Base-by-base conservation (phyloP, 2,113 vertebrate genomes). In the Pampusana beccarii region DNA sequence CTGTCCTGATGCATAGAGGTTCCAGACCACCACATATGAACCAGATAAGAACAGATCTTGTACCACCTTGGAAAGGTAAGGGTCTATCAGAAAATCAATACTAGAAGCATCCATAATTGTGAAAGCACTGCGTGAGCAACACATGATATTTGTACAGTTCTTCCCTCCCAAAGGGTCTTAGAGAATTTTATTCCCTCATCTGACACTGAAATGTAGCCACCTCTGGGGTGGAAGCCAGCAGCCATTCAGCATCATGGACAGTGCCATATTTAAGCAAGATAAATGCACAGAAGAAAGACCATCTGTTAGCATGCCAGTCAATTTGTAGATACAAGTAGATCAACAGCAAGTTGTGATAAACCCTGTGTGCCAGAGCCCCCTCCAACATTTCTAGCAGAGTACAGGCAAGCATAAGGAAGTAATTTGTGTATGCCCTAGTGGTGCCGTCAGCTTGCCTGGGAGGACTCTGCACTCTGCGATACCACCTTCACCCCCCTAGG, bases 161-260 rank as follows among this genome's bases (percentile, higher is more conserved):
- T 88, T 92, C 71, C 54, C 10, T 66, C 28, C 36, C 56, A n/a
- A 70, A 88, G 58, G 57, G 74, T 93, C 91, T 42, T 57, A 84
- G 34, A 93, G 89, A 12, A 65, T 66, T 84, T 82, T 90, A 57
- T 81, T 82, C 36, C 20, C 25, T 88, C 78, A 93, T 97, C 86
- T 79, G n/a, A 86, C 92, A 70, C 53, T 82, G 87, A 94, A 78
- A 79, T 85, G 81, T 44, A 82, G 54, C 87, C 89, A 94, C 90
- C 74, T 92, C 70, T 95, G 91, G 87, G 84, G 94, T 92, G 53
- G 93, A 96, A 95, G 95, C 96, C 96, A 96, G 87, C 81, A 97
- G 81, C 96, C 61, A 92, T 96, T 96, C 95, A 92, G 91, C 91
- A 96, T 96, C 95, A 96, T 74, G 65, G 90, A 93, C 71, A 66